These are phyloP conservation scores for Allygus modestus DNA, from an alignment of 2,888 invertebrate genomes.

Conservation along the genomic window DNA sequence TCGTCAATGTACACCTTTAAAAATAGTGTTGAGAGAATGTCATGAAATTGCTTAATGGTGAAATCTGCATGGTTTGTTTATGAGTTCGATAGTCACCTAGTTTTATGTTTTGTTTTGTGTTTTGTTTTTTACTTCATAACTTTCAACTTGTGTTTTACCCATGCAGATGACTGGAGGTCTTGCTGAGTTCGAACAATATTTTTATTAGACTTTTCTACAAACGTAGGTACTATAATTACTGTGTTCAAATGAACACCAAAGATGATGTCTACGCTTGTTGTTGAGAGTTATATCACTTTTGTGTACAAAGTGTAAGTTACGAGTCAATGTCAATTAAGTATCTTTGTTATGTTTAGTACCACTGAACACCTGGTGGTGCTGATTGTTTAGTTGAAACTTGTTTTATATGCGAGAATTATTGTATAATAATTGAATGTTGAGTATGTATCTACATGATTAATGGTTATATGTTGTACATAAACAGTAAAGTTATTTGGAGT, in stretches of 20 bases:
- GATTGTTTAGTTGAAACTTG: slow-evolving; percentile 31
- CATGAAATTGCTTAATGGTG: not conserved
- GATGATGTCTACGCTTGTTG: slow-evolving; percentile 62
- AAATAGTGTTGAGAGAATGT: not conserved
- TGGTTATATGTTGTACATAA: slow-evolving; percentile 54
- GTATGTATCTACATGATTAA: slow-evolving; percentile 26
- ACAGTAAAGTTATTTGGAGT: slow-evolving; percentile 57
- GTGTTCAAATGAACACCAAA: slow-evolving; percentile 63
- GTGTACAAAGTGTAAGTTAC: slow-evolving; percentile 40
- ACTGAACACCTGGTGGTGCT: slow-evolving; percentile 13
- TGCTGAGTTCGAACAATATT: not conserved
- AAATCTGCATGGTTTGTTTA: not conserved
- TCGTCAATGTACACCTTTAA: slow-evolving; percentile 2
- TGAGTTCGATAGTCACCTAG: not conserved
- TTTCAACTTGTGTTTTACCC: not conserved
- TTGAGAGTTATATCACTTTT: slow-evolving; percentile 7
- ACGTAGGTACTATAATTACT: slow-evolving; percentile 6
- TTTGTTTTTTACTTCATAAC: not conserved
- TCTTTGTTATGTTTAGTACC: slow-evolving; percentile 50
- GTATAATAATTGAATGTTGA: slow-evolving; percentile 9
- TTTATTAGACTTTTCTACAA: not conserved
- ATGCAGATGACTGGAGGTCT: not conserved
- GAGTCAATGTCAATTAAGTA: slow-evolving; percentile 53
- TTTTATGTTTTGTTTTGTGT: slow-evolving; percentile 16
- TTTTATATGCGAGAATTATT: slow-evolving; percentile 45